phyloP scores from a whole-genome alignment of 2,888 invertebrate species.

The Achlya flavicornis region DNA sequence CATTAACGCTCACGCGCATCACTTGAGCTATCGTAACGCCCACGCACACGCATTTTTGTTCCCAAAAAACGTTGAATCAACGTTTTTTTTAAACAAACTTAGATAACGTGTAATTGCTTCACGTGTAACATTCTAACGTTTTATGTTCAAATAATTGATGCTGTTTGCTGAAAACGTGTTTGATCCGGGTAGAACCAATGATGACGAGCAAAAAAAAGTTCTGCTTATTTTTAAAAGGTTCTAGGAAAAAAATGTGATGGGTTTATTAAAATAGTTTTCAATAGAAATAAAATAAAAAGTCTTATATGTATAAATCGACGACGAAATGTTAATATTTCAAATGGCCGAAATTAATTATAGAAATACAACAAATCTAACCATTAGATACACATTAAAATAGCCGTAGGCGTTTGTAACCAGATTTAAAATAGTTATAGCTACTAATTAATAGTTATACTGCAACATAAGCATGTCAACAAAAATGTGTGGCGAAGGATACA shows the following conservation, averaged over 20 bases:
- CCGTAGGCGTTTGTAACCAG: not conserved
- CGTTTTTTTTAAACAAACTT: constrained; percentile 61
- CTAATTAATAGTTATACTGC: constrained; percentile 43
- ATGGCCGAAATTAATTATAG: not conserved
- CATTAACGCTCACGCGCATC: constrained; percentile 24
- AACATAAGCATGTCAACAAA: constrained; percentile 48
- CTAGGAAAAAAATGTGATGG: no score
- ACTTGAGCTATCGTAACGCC: constrained; percentile 48
- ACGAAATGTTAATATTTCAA: not conserved
- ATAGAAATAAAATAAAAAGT: not conserved
- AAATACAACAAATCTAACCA: not conserved
- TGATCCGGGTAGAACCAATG: not conserved
- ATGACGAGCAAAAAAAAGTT: not conserved
- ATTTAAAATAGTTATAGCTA: constrained; percentile 24
- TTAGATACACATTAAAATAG: not conserved
- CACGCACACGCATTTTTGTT: constrained; percentile 71
- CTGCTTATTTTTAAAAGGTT: no score
- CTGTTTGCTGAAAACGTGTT: constrained; percentile 30
- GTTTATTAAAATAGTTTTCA: no score
- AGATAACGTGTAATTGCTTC: constrained; percentile 65
- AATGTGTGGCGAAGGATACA: constrained; percentile 54
- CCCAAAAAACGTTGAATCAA: constrained; percentile 66
- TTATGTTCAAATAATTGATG: constrained; percentile 42
- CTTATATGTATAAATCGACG: not conserved
- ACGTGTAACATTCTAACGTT: constrained; percentile 47